Evolutionary conservation across 1,140 invertebrate genomes (phyloP), one percentile per base, ranked within the genome.

Genomic region (Saccostrea glomerata): DNA sequence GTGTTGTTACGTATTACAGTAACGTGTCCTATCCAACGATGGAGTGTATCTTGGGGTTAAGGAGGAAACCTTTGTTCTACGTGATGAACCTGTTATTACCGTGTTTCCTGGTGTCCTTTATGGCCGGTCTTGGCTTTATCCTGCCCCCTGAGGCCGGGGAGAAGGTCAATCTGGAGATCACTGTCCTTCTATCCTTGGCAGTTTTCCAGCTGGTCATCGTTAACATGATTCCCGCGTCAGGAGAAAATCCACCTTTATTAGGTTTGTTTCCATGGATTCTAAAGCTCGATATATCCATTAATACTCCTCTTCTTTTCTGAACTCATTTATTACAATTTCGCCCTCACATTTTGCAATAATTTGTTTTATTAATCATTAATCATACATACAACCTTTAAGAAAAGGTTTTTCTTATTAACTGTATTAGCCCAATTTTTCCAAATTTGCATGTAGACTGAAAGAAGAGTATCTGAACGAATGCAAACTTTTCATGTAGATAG

Each of bases 201-300:
- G 94, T 95, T 40, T 95, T 95, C 87, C 93, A 95, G 93, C 90
- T 95, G 85, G 90, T 95, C 23, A 94, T 95, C 15, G 94, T 94
- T 2, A 94, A 95, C 55, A 94, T 91, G 66, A 93, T 95, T 91
- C 94, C 94, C 95, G 97, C 98, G 96, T 97, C 98, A 96, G 98
- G 98, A 96, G 98, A 98, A 96, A 97, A 97, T 96, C 94, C 96
- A 91, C 96, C 95, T 55, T 93, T 96, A 63, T 92, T 96, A 94
- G 95, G 96, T 96, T 94, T 66, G 60, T 73, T 77, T 47, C 47
- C 47, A 9, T 47, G 47, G 47, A 47, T 47, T 47, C 47, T 47
- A 7, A 47, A 47, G 30, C 30, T 36, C 30, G 47, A 47, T 47
- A 47, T 47, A 47, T 47, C 47, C 9, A 7, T 47, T 36, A 7